Percentiles rank a stretch among this genome's conserved stretches.
Evolutionary conservation across 2,888 invertebrate species (phyloP).

Genomic region (Noctua pronuba): DNA sequence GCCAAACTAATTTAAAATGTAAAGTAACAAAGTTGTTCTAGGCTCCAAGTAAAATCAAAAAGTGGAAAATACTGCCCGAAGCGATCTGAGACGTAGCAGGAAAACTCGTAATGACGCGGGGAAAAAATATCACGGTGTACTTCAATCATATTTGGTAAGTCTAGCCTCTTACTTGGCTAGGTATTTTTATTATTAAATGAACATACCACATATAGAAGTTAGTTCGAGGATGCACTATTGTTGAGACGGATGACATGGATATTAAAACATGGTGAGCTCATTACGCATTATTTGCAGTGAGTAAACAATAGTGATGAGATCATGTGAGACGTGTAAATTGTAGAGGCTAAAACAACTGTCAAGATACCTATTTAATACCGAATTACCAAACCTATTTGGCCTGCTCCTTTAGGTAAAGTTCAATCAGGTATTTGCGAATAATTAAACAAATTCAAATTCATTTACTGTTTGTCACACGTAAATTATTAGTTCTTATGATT

Average conservation of each 20-base stretch:
- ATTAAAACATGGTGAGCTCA: slow-evolving; percentile 6
- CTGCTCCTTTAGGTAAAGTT: neutral
- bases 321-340: slow-evolving; percentile 9
- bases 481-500: too few species aligned
- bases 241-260: slow-evolving; percentile 4
- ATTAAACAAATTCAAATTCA: too few species aligned
- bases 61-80: slow-evolving; percentile 27
- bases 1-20: slow-evolving; percentile 16
- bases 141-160: slow-evolving; percentile 2
- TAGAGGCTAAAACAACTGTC: neutral
- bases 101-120: slow-evolving; percentile 11
- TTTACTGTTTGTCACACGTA: too few species aligned
- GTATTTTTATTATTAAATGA: neutral
- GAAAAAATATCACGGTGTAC: neutral
- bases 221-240: neutral
- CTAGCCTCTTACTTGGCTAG: neutral
- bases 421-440: neutral
- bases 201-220: neutral
- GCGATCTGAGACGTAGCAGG: neutral
- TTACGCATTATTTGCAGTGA: neutral
- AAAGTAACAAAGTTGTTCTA: slow-evolving; percentile 27
- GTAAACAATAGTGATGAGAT: slow-evolving; percentile 29
- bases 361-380: neutral
- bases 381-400: neutral
- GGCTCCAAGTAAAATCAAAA: slow-evolving; percentile 31